phyloP scores from a whole-genome alignment of 1,140 invertebrate genomes.

The Asobara japonica region DNA sequence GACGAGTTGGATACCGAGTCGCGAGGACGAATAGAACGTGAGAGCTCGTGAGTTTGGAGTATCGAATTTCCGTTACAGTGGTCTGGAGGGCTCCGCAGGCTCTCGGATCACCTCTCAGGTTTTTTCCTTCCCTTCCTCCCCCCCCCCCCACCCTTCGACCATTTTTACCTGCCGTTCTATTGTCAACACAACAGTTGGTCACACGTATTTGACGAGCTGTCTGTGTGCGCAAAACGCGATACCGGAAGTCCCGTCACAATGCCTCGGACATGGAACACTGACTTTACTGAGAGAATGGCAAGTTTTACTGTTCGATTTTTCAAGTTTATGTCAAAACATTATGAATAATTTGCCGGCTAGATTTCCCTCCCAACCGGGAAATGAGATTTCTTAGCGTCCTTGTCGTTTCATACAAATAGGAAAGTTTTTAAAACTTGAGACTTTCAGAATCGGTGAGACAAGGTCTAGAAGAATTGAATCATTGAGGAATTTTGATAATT shows the following conservation, averaged over 20 bases:
- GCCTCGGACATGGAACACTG: conserved; percentile 37
- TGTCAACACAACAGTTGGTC: conserved; percentile 45
- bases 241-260: conserved; percentile 52
- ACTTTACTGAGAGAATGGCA: conserved; percentile 29
- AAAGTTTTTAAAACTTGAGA: too few relatives aligned
- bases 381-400: too few relatives aligned
- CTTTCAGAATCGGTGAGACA: too few relatives aligned
- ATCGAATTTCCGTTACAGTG: conserved; percentile 14
- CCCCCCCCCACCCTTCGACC: background rate
- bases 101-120: conserved; percentile 2
- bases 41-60: conserved; percentile 29
- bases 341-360: too few relatives aligned
- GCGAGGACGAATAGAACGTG: conserved; percentile 18
- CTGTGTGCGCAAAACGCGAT: conserved; percentile 31
- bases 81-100: background rate
- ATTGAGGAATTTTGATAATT: too few relatives aligned
- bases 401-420: too few relatives aligned
- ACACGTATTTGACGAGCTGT: conserved; percentile 29
- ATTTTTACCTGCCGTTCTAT: conserved; percentile 34
- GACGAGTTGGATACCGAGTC: conserved; percentile 28
- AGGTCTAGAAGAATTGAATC: too few relatives aligned
- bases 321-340: background rate
- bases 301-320: conserved; percentile 20
- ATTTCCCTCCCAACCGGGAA: too few relatives aligned
- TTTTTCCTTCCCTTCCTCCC: background rate